Conservation (phyloP, 2,888 invertebrate genomes). For the Xestia sexstrigata region DNA sequence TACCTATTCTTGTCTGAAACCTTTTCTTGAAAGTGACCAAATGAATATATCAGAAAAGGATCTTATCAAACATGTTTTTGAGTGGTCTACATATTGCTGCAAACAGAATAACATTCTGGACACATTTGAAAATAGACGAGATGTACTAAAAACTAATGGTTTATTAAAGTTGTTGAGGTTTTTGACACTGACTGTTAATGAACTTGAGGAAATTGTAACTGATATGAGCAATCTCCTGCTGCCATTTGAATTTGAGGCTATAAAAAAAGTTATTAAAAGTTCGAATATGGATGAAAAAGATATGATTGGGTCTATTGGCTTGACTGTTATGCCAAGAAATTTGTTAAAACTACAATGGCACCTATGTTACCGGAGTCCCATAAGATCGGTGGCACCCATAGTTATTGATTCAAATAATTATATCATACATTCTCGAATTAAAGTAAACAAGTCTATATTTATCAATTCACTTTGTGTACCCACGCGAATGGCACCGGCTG, state of each 20-base stretch:
- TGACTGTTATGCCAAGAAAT: conserved; percentile 73
- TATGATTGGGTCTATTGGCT: conserved; percentile 57
- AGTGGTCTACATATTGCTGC: conserved; percentile 90
- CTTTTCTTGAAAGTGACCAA: conserved; percentile 86
- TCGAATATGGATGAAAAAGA: conserved; percentile 63
- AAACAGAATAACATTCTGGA: conserved; percentile 80
- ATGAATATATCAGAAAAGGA: conserved; percentile 89
- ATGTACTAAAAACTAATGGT: conserved; percentile 83
- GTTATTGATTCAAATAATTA: conserved; percentile 81
- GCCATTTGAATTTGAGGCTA: conserved; percentile 75
- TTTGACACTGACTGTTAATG: conserved; percentile 77
- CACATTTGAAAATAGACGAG: conserved; percentile 84
- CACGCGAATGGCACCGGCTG: conserved; percentile 84
- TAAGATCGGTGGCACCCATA: conserved; percentile 84
- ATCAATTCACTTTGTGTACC: conserved; percentile 85
- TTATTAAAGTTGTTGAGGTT: conserved; percentile 87
- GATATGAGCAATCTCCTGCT: conserved; percentile 81
- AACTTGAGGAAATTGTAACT: conserved; percentile 81
- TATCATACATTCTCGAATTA: conserved; percentile 80
- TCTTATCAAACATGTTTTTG: conserved; percentile 88
- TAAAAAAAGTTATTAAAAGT: conserved; percentile 70
- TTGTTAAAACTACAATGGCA: conserved; percentile 82
- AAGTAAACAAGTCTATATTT: conserved; percentile 86
- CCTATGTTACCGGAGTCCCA: conserved; percentile 82
- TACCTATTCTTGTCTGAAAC: conserved; percentile 86